A percentile compares a stretch with the other conserved stretches of the same genome.
Evolutionary conservation across 2,797 vertebrate species (phyloP).

Genomic region (Ateles fusciceps): DNA sequence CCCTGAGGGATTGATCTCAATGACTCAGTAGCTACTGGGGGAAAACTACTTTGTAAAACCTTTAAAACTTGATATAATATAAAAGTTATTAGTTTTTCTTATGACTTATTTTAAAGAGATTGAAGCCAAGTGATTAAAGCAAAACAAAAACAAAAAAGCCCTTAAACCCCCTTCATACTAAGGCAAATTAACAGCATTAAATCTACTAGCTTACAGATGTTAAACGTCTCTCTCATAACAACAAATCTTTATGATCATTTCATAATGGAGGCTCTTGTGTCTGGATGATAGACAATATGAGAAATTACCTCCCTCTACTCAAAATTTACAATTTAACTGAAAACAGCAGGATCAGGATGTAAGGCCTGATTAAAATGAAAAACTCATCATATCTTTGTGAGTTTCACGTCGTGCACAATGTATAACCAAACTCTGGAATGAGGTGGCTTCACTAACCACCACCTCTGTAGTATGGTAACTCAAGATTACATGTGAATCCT

Average conservation of each 20-base stretch:
- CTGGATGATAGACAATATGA: not conserved
- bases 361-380: not conserved
- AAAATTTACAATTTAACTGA: not conserved
- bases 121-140: not conserved
- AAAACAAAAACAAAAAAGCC: not conserved
- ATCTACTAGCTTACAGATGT: not conserved
- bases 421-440: not conserved
- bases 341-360: not conserved
- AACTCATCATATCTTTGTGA: not conserved
- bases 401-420: not conserved
- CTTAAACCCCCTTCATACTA: not conserved
- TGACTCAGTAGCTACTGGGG: not conserved
- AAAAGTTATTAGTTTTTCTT: slow-evolving; percentile 46
- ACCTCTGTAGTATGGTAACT: not conserved
- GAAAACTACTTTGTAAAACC: slow-evolving; percentile 19
- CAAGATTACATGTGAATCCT: not conserved
- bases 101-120: not conserved
- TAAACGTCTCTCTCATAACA: not conserved
- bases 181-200: not conserved
- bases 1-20: not conserved
- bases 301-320: not conserved
- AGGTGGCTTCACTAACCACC: not conserved
- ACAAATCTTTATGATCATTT: not conserved
- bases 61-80: not conserved
- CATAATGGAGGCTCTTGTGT: not conserved